Evolutionary conservation across 1,140 invertebrate species (phyloP), one percentile per base, ranked within the genome.

Genomic region (Streblospio benedicti): DNA sequence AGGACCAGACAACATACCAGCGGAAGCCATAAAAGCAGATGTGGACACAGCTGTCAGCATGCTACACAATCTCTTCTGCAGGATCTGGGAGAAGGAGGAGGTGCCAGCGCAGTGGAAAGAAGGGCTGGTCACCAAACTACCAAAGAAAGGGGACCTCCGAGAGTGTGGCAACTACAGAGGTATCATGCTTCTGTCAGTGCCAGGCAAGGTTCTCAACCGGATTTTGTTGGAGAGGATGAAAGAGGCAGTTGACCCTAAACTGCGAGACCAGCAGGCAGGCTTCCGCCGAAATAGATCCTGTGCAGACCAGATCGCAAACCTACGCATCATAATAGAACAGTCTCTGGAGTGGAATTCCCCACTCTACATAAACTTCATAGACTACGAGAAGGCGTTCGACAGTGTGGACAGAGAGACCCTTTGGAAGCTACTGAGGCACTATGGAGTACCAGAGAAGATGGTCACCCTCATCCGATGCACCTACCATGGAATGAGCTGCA

Each of bases 31-130:
- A 20, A 51, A 51, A 28, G 49, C 49, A 2, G 49, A 4, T 14
- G 30, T 2, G 14, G 49, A 51, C 20, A 38, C 35, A 9, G 9
- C 35, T n/a, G n/a, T 51, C 4, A n/a, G n/a, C n/a, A n/a, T n/a
- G n/a, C n/a, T n/a, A n/a, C 18, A 51, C 30, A 28, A 51, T 51
- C 49, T 51, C 4, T 27, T 51, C 3, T 2, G 49, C 20, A 51
- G 30, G 2, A 51, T 51, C 23, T 51, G 49, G 49, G 49, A 51
- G 2, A 20, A 51, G 30, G 49, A 51, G 30, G 49, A 51, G 30
- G 30, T 51, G 14, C 18, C 49, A 18, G 30, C 49, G 23, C 20
- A 67, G 27, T 69, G 64, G 69, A 62, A 61, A 44, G 35, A 47
- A 44, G 66, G 61, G 25, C 33, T 49, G n/a, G 27, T 52, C 2